Percentiles rank a stretch among this genome's conserved stretches.
phyloP scores from a whole-genome alignment of 2,113 vertebrate species.

The Muscicapa adusta region DNA sequence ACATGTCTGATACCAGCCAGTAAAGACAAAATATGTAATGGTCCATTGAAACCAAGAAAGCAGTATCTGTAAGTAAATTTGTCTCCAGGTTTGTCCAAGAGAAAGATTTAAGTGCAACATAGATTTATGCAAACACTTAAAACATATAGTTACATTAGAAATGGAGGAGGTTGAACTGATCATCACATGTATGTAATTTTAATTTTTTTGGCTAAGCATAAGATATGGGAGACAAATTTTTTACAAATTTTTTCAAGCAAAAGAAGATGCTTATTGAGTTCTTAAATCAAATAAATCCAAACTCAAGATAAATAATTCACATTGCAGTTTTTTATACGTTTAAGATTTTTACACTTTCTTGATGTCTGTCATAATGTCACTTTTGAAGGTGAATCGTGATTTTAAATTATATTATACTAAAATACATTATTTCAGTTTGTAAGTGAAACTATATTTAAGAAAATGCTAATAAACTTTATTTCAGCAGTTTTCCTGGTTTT shows the following conservation, averaged over 20 bases:
- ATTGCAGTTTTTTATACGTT: not conserved
- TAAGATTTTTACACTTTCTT: not conserved
- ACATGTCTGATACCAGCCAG: slow-evolving; percentile 77
- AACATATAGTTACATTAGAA: not conserved
- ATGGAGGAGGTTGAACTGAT: not conserved
- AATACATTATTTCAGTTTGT: not conserved
- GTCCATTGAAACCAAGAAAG: slow-evolving; percentile 89
- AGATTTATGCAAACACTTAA: not conserved
- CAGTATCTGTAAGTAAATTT: slow-evolving; percentile 87
- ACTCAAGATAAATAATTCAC: not conserved
- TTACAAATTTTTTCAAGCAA: not conserved
- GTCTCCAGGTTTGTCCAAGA: not conserved
- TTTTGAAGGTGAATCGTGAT: not conserved
- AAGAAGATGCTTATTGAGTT: not conserved
- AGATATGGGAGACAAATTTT: not conserved
- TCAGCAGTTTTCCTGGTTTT: slow-evolving; percentile 18
- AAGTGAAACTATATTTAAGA: not conserved
- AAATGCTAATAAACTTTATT: not conserved
- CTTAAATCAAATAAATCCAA: not conserved
- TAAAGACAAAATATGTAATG: slow-evolving; percentile 86
- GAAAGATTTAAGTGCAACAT: not conserved
- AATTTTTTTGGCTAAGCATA: not conserved
- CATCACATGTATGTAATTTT: not conserved
- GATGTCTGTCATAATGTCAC: not conserved
- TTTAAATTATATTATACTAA: not conserved